These are phyloP conservation scores for Nymphalis polychloros DNA, from an alignment of 2,888 invertebrate genomes.

Conservation along the genomic window DNA sequence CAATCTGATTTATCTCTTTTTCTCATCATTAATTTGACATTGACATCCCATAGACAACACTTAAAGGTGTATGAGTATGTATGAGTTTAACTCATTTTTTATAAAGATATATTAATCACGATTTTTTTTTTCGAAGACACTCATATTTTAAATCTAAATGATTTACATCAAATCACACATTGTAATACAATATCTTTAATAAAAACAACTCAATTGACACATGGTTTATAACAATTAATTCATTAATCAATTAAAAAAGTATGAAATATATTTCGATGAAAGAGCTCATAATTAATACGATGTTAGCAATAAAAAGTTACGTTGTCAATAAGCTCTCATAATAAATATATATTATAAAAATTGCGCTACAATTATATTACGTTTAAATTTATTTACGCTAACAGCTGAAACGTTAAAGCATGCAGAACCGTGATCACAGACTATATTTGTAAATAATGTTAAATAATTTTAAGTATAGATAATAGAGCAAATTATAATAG, in stretches of 20 bases:
- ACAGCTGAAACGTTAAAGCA: too few species aligned
- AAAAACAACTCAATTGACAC: background rate
- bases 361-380: background rate
- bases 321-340: background rate
- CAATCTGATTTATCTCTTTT: too few species aligned
- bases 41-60: too few species aligned
- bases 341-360: background rate
- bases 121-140: background rate
- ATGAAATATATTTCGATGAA: too few species aligned
- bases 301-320: background rate
- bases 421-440: background rate
- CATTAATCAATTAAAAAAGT: too few species aligned
- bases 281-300: too few species aligned
- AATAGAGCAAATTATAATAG: background rate
- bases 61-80: background rate
- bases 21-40: too few species aligned
- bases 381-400: too few species aligned
- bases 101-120: background rate
- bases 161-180: background rate
- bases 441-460: background rate
- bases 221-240: too few species aligned
- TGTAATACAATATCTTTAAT: background rate
- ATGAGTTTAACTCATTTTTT: conserved; percentile 13
- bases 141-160: background rate
- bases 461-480: too few species aligned